Conservation (phyloP, 2,113 vertebrate species). For the Istiophorus platypterus region DNA sequence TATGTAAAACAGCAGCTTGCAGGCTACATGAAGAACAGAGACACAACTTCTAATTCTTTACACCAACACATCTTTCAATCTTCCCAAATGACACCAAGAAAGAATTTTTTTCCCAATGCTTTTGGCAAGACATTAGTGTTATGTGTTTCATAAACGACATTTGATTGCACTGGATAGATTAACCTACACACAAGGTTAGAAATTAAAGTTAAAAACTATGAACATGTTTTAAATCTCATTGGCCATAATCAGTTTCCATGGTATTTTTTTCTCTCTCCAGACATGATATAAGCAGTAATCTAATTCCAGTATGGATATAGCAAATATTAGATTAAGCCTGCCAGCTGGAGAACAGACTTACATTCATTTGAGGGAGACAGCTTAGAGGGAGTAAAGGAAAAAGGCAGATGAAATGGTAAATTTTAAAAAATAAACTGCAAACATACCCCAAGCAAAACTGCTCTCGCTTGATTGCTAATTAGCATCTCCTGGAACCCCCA, state of each 20-base stretch:
- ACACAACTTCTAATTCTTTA: neutral
- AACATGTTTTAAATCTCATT: conserved; percentile 43
- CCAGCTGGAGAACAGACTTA: conserved; percentile 7
- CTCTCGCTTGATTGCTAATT: conserved; percentile 65
- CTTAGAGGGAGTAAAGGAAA: conserved; percentile 17
- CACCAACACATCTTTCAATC: neutral
- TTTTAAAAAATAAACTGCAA: conserved; percentile 1
- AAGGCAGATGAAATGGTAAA: neutral
- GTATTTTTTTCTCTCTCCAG: neutral
- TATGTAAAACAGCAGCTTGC: conserved; percentile 13
- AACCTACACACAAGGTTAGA: neutral
- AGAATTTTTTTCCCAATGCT: neutral
- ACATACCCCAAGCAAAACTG: conserved; percentile 21
- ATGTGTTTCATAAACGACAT: neutral
- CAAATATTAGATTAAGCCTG: conserved; percentile 45
- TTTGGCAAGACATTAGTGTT: neutral
- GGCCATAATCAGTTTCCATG: conserved; percentile 18
- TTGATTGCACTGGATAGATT: neutral
- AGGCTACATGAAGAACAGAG: neutral
- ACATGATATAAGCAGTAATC: conserved; percentile 31
- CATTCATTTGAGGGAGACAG: conserved; percentile 21
- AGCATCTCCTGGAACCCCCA: conserved; percentile 59
- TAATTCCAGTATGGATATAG: conserved; percentile 26
- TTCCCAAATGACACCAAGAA: neutral
- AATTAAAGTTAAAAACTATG: conserved; percentile 27